These are phyloP conservation scores for Andrena trimmerana DNA, from an alignment of 2,888 invertebrate species.

Conservation along the genomic window DNA sequence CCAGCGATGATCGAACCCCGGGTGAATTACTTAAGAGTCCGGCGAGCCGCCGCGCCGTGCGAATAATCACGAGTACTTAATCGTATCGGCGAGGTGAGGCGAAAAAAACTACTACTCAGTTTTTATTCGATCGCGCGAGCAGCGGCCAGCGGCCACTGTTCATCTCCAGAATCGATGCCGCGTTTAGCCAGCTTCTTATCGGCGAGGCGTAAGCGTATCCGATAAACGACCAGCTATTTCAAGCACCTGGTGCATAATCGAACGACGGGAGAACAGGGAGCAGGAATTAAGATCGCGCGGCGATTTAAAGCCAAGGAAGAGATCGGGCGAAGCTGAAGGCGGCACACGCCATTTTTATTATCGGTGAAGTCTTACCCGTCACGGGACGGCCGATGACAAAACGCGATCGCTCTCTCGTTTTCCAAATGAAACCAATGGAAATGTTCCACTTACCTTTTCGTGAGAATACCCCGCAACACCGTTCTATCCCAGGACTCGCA, in stretches of 20 bases:
- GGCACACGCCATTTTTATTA: slow-evolving; percentile 83
- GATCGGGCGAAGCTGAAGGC: slow-evolving; percentile 58
- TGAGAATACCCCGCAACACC: slow-evolving; percentile 77
- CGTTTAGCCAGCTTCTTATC: neutral
- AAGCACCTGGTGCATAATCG: slow-evolving; percentile 8
- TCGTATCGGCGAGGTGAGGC: slow-evolving; percentile 21
- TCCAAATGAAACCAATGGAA: slow-evolving; percentile 43
- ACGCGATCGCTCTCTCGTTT: slow-evolving; percentile 40
- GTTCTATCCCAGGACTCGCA: slow-evolving; percentile 78
- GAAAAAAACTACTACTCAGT: neutral
- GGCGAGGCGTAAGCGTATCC: neutral
- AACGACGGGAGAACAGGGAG: neutral
- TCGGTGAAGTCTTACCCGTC: slow-evolving; percentile 71
- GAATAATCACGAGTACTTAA: slow-evolving; percentile 1
- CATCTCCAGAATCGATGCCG: slow-evolving; percentile 50
- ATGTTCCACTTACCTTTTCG: slow-evolving; percentile 77
- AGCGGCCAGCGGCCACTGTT: slow-evolving; percentile 26
- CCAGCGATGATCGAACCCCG: neutral
- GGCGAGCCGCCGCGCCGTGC: neutral
- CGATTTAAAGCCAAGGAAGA: slow-evolving; percentile 28
- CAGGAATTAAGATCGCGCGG: neutral
- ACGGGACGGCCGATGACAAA: slow-evolving; percentile 59
- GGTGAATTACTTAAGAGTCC: neutral
- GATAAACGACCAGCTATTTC: slow-evolving; percentile 23
- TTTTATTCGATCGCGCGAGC: slow-evolving; percentile 31